Evolutionary conservation across 2,113 vertebrate genomes (phyloP).

Genomic region (Mixornis gularis): DNA sequence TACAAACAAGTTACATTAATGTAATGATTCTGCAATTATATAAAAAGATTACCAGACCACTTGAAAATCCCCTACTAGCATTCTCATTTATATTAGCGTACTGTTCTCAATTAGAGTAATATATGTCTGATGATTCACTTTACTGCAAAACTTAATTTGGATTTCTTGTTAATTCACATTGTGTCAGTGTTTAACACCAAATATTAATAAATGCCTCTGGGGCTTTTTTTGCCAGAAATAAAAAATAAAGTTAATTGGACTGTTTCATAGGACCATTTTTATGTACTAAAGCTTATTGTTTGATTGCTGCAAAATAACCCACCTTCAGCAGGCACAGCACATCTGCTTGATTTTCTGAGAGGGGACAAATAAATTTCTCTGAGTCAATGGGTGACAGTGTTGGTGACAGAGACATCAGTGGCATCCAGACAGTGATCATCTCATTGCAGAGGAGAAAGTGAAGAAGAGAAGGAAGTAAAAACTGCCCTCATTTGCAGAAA

Average conservation of each 20-base stretch:
- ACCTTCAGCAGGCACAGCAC: not conserved
- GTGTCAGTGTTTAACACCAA: not conserved
- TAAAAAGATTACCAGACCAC: not conserved
- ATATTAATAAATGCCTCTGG: not conserved
- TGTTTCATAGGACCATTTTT: not conserved
- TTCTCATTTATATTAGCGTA: not conserved
- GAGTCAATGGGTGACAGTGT: not conserved
- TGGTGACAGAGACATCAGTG: not conserved
- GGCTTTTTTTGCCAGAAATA: not conserved
- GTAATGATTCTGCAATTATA: slow-evolving; percentile 7
- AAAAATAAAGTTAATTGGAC: not conserved
- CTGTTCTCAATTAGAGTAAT: not conserved
- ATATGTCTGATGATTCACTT: not conserved
- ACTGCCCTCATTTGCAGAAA: not conserved
- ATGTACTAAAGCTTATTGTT: not conserved
- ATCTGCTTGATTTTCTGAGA: not conserved
- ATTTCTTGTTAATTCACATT: not conserved
- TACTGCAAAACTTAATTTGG: not conserved
- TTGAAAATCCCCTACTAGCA: slow-evolving; percentile 8
- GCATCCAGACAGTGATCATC: not conserved
- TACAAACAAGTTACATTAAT: not conserved
- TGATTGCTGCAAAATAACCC: not conserved
- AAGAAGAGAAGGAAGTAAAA: not conserved
- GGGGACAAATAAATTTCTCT: not conserved
- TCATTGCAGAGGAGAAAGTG: not conserved